Base-by-base conservation (phyloP, 2,888 invertebrate genomes). In the Dasypogon diadema region DNA sequence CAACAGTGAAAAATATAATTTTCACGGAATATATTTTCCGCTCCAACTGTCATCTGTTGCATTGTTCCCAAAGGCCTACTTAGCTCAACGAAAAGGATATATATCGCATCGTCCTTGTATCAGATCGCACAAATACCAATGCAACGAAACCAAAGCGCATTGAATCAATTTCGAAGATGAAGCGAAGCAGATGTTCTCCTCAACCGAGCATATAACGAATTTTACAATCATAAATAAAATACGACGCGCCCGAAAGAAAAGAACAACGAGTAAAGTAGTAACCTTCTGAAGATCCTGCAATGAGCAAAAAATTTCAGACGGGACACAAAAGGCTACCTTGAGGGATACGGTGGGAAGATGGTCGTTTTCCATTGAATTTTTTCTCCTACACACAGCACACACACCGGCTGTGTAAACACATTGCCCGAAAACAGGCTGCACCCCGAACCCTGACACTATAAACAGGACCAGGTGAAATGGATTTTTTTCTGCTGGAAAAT, bases 281-380 rank as follows among this genome's bases (percentile, higher is more conserved):
- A 70, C 70, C 54, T 54, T 30, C 51, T 34, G 34, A 56, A 56
- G 56, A 56, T 26, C 56, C 56, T 26, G 5, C 21, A 54, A 70
- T 48, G 4, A 68, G 18, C 22, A 68, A 68, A 63, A 63, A 68
- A 54, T 18, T 16, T 24, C 10, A 21, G 4, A 63, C 26, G 22
- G 54, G 70, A 54, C 54, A 70, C 54, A 70, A 70, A 70, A 34
- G 54, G 21, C 18, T 70, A 54, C 70, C 70, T 70, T 70, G 51
- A 70, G 51, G 70, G 54, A 70, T 54, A n/a, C 54, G 70, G 70
- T 70, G 70, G 70, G 70, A 70, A 70, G 70, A 54, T 16, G 54
- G 26, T 26, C 70, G 18, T 70, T 54, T 34, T 22, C 34, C 70
- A 70, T 70, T 70, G 70, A 54, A 54, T 18, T 37, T 42, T 34